A percentile compares a stretch with the other conserved stretches of the same genome.
Conservation (phyloP, 2,113 vertebrate species). For the Ovis canadensis region DNA sequence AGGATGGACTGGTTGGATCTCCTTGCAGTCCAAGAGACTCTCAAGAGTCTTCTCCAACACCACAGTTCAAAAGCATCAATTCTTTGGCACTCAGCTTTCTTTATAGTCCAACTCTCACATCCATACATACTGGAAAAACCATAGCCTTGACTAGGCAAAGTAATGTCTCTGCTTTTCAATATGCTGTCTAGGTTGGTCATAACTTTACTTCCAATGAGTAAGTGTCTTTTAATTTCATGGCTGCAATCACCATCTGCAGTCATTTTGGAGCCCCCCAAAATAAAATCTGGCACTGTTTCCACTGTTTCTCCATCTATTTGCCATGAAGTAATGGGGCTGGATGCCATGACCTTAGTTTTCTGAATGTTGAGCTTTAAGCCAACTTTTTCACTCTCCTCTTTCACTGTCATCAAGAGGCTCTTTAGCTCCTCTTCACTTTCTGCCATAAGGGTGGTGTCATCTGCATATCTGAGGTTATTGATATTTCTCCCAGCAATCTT, state of each 20-base stretch:
- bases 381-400: background rate
- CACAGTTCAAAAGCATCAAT: background rate
- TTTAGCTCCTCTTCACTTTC: background rate
- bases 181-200: background rate
- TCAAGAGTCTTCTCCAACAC: background rate
- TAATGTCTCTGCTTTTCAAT: background rate
- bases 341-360: background rate
- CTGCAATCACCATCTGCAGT: background rate
- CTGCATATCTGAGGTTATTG: background rate
- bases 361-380: background rate
- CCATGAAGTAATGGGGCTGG: background rate
- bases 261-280: background rate
- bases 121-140: background rate
- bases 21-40: background rate
- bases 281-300: background rate
- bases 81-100: background rate
- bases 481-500: background rate
- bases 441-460: background rate
- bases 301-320: background rate
- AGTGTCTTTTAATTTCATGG: background rate
- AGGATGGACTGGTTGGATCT: background rate
- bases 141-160: background rate
- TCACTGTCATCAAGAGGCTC: background rate
- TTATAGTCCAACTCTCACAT: background rate
- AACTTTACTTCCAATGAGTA: background rate